Conservation (phyloP, 2,888 invertebrate genomes). For the Muscina levida region DNA sequence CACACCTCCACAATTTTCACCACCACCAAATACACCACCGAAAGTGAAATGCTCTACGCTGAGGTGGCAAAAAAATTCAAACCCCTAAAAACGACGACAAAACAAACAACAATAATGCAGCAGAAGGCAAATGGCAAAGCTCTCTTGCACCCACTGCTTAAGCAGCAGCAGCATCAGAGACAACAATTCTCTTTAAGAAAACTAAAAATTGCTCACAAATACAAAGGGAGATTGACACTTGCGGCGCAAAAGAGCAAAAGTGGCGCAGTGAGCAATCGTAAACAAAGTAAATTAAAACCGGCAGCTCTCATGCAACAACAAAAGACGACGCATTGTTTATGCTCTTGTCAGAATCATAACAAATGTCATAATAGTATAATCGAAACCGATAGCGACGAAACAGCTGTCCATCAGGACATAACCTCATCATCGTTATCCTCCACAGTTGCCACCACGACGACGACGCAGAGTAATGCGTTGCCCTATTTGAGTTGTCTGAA, state of each 20-base stretch:
- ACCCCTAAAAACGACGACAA: constrained; percentile 70
- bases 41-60: constrained; percentile 70
- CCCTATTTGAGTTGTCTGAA: constrained; percentile 20
- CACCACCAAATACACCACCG: constrained; percentile 50
- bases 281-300: constrained; percentile 16
- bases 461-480: constrained; percentile 5
- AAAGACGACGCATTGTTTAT: constrained; percentile 42
- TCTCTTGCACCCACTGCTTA: constrained; percentile 37
- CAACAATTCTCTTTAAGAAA: constrained; percentile 43
- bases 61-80: constrained; percentile 77
- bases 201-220: constrained; percentile 34
- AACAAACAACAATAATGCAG: constrained; percentile 24
- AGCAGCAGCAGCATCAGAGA: constrained; percentile 21
- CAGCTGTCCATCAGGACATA: constrained; percentile 42
- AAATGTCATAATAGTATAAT: constrained; percentile 27
- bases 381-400: too few relatives aligned
- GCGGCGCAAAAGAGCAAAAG: not conserved
- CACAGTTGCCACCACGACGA: not conserved
- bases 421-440: constrained; percentile 28
- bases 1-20: constrained; percentile 19
- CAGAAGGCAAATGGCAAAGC: constrained; percentile 44
- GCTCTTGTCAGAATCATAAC: constrained; percentile 41
- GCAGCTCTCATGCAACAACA: constrained; percentile 38
- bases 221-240: constrained; percentile 20
- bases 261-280: not conserved